phyloP scores from a whole-genome alignment of 2,797 vertebrate species.

The Lacerta viridis region DNA sequence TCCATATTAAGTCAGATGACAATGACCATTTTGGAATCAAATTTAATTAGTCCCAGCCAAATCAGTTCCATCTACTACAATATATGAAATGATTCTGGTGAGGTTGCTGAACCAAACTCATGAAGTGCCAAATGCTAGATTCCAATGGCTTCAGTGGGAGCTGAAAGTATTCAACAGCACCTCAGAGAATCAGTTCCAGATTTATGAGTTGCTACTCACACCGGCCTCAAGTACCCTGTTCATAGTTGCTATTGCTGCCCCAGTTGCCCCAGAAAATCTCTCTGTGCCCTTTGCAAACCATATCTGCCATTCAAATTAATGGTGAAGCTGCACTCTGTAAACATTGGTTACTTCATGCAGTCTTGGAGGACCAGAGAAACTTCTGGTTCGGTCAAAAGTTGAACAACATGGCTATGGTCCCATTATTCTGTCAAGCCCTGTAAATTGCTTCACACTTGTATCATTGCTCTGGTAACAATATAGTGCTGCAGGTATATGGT shows the following conservation, averaged over 20 bases:
- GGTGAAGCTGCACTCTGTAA: conserved; percentile 33
- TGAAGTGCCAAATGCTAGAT: background rate
- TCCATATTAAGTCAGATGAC: background rate
- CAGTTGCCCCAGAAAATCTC: conserved; percentile 30
- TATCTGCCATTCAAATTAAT: conserved; percentile 24
- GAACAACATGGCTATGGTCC: background rate
- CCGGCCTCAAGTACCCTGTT: background rate
- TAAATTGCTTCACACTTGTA: accelerated
- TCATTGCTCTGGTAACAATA: background rate
- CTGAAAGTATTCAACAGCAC: conserved; percentile 5
- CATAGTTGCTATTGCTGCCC: background rate
- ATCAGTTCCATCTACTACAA: accelerated
- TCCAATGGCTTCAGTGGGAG: accelerated
- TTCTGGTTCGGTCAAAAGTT: background rate
- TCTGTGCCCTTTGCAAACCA: conserved; percentile 29
- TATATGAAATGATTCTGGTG: background rate
- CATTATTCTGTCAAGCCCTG: background rate
- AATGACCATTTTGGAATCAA: accelerated
- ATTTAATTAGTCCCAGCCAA: background rate
- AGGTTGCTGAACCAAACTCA: background rate
- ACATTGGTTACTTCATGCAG: background rate
- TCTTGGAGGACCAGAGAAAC: conserved; percentile 19
- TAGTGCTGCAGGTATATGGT: background rate
- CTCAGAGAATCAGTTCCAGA: background rate
- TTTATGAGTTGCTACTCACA: background rate